Percentiles rank a stretch among this genome's conserved stretches.
Evolutionary conservation across 2,888 invertebrate genomes (phyloP).

Genomic region (Diplolepis rosae): DNA sequence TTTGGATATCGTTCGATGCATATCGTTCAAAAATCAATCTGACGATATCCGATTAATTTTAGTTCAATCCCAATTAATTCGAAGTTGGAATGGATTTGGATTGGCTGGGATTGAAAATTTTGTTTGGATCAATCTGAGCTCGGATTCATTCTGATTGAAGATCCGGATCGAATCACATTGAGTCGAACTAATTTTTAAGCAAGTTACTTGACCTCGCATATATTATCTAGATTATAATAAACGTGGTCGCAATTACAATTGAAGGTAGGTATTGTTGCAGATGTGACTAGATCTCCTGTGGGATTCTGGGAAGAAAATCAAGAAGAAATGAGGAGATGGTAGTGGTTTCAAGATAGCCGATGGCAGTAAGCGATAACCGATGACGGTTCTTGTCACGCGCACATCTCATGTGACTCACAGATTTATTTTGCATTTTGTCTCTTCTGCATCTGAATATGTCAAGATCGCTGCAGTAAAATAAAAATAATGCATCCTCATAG

Average conservation of each 20-base stretch:
- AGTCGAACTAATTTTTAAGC: no score
- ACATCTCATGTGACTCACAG: conserved; percentile 56
- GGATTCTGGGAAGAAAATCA: background rate
- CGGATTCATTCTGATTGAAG: no score
- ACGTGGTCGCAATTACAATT: background rate
- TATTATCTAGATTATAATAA: background rate
- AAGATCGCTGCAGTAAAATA: background rate
- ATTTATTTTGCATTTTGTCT: conserved; percentile 27
- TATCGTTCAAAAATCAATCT: no score
- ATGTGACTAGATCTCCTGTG: background rate
- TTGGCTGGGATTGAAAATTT: no score
- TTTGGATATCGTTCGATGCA: no score
- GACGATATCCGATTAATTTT: no score
- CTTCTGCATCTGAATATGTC: background rate
- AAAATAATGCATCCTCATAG: no score
- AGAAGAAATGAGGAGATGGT: background rate
- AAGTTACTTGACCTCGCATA: background rate
- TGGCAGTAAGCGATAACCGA: conserved; percentile 54
- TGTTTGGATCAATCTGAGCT: no score
- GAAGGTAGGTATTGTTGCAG: background rate
- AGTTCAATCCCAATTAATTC: no score
- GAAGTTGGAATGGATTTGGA: no score
- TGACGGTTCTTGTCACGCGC: conserved; percentile 55
- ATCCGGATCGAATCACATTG: no score
- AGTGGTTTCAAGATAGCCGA: conserved; percentile 45